Conservation (phyloP, 2,888 invertebrate species). For the Drosophila siamana region DNA sequence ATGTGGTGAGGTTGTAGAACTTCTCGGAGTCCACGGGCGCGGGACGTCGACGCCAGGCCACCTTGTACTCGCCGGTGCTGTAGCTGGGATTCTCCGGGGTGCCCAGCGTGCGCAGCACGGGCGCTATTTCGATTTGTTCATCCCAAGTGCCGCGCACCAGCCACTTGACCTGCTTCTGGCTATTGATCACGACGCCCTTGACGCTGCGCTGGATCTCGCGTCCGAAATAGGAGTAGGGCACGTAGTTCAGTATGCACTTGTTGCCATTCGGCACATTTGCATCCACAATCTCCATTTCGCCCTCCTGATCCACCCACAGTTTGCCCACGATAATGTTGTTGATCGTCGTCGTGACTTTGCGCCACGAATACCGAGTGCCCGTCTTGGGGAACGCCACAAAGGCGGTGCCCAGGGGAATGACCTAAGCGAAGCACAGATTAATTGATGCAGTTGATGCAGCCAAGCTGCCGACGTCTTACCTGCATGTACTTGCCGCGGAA, state of each 20-base stretch:
- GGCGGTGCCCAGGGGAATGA: slow-evolving; percentile 90
- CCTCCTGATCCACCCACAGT: slow-evolving; percentile 99
- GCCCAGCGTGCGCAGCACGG: slow-evolving; percentile 91
- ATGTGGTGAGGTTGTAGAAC: slow-evolving; percentile 97
- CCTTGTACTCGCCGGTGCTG: slow-evolving; percentile 94
- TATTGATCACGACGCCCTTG: slow-evolving; percentile 91
- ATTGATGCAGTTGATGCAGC: neutral
- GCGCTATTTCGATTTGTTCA: slow-evolving; percentile 96
- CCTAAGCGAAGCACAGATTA: slow-evolving; percentile 23
- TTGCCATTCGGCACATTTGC: slow-evolving; percentile 94
- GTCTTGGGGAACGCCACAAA: slow-evolving; percentile 88
- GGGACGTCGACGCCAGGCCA: slow-evolving; percentile 94
- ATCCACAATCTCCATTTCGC: slow-evolving; percentile 98
- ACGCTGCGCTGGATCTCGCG: slow-evolving; percentile 97
- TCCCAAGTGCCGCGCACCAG: slow-evolving; percentile 97
- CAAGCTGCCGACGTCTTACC: slow-evolving; percentile 83
- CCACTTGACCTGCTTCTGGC: slow-evolving; percentile 90
- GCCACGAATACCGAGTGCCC: slow-evolving; percentile 97
- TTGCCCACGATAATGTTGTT: slow-evolving; percentile 99
- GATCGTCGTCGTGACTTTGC: slow-evolving; percentile 98
- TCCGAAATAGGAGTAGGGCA: slow-evolving; percentile 99
- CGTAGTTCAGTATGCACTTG: slow-evolving; percentile 98
- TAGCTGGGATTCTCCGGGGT: slow-evolving; percentile 93
- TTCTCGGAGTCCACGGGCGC: slow-evolving; percentile 89
- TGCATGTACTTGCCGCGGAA: slow-evolving; percentile 99